phyloP scores from a whole-genome alignment of 2,113 vertebrate genomes.

The Ariopsis seemanni region DNA sequence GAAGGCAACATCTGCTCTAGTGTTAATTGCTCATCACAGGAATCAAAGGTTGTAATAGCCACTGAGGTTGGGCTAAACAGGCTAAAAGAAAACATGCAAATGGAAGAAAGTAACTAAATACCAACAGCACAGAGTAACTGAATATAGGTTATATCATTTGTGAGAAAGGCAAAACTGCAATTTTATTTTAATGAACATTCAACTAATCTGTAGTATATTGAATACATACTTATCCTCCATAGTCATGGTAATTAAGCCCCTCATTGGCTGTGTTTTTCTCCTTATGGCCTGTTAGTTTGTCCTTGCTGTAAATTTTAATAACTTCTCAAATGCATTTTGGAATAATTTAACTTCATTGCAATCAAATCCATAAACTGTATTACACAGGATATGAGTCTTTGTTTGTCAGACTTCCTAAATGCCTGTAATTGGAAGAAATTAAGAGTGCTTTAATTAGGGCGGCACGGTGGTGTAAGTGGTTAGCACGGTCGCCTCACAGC shows the following conservation, averaged over 20 bases:
- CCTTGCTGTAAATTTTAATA: background rate
- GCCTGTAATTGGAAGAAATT: background rate
- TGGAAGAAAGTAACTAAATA: background rate
- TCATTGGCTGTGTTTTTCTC: background rate
- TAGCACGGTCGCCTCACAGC: no score
- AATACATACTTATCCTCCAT: background rate
- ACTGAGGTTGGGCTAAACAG: background rate
- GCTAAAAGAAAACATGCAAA: conserved; percentile 10
- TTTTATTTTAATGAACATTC: background rate
- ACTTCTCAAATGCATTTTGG: background rate
- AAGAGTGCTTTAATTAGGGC: background rate
- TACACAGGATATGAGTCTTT: background rate
- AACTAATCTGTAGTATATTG: background rate
- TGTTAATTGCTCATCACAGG: conserved; percentile 50
- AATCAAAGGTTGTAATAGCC: conserved; percentile 36
- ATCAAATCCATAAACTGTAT: background rate
- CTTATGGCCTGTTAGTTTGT: background rate
- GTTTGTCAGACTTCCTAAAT: background rate
- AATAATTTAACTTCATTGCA: background rate
- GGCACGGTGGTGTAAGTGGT: no score
- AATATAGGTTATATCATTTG: background rate
- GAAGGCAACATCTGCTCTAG: conserved; percentile 46
- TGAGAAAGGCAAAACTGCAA: background rate
- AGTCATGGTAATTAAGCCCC: background rate
- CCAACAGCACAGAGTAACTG: background rate